Conservation (phyloP, 2,888 invertebrate genomes). For the Taphrorychus bicolor region DNA sequence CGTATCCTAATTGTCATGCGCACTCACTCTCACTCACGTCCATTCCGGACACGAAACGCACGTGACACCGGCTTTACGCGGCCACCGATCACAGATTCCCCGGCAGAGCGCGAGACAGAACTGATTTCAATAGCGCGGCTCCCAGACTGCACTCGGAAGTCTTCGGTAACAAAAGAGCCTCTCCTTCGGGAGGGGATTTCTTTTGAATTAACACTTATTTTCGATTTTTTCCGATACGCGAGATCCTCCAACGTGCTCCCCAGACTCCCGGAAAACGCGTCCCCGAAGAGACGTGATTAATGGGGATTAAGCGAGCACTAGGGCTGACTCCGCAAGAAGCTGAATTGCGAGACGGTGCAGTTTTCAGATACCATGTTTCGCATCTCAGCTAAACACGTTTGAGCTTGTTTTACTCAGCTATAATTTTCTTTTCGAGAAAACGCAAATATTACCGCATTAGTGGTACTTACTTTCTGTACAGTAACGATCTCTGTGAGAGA, state of each 20-base stretch:
- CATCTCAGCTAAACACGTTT: too few relatives aligned
- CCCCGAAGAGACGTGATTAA: neutral
- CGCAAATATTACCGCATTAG: too few relatives aligned
- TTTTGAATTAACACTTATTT: slow-evolving; percentile 43
- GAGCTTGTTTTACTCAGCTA: too few relatives aligned
- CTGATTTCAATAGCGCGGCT: slow-evolving; percentile 52
- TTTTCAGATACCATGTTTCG: too few relatives aligned
- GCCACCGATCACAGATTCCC: slow-evolving; percentile 54
- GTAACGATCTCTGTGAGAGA: too few relatives aligned
- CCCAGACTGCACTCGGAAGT: slow-evolving; percentile 54
- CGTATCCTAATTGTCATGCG: slow-evolving; percentile 38
- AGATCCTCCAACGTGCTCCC: neutral
- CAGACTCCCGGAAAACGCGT: neutral
- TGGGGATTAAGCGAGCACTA: too few relatives aligned
- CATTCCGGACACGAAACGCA: slow-evolving; percentile 44
- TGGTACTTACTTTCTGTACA: too few relatives aligned
- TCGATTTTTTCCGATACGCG: slow-evolving; percentile 35
- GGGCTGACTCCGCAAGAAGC: too few relatives aligned
- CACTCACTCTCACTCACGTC: slow-evolving; percentile 34
- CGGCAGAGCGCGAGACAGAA: slow-evolving; percentile 54
- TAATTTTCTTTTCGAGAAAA: too few relatives aligned
- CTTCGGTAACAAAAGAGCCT: slow-evolving; percentile 52
- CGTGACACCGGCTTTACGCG: slow-evolving; percentile 51
- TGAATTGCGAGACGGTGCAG: too few relatives aligned
- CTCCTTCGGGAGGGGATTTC: slow-evolving; percentile 48